Conservation (phyloP, 2,888 invertebrate species). For the Orchesellides sinensis region DNA sequence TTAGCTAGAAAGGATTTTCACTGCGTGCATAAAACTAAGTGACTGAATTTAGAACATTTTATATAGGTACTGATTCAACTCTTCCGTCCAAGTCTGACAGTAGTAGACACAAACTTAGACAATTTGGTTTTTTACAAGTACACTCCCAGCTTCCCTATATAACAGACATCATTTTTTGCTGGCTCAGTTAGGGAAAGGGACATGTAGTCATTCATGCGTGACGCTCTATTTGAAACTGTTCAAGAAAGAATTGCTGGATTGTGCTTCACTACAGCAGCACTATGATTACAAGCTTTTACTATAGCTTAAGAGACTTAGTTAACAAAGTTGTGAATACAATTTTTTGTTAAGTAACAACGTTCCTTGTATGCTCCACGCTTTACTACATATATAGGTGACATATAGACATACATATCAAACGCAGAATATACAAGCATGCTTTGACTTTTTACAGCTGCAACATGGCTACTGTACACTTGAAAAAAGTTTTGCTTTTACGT, state of each 20-base stretch:
- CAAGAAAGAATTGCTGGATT: conserved; percentile 14
- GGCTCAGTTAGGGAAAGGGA: conserved; percentile 14
- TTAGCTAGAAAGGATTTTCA: conserved; percentile 40
- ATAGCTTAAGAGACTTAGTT: too few relatives aligned
- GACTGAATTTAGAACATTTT: neutral
- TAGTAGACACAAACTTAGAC: conserved; percentile 19
- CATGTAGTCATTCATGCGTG: conserved; percentile 52
- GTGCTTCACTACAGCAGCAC: too few relatives aligned
- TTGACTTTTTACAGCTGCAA: conserved; percentile 6
- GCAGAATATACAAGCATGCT: too few relatives aligned
- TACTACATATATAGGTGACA: too few relatives aligned
- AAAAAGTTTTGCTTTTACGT: conserved; percentile 16
- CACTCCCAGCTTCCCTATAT: neutral
- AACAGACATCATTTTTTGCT: conserved; percentile 22
- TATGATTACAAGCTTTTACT: too few relatives aligned
- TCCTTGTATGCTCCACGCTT: too few relatives aligned
- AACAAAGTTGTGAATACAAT: too few relatives aligned
- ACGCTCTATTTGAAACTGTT: conserved; percentile 57
- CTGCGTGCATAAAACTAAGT: conserved; percentile 14
- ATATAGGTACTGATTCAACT: neutral
- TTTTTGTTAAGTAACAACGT: too few relatives aligned
- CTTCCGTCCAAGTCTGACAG: conserved; percentile 36
- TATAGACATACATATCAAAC: too few relatives aligned
- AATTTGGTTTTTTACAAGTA: neutral
- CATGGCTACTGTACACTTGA: neutral